phyloP scores from a whole-genome alignment of 2,113 vertebrate species.

The Glaucomys volans region DNA sequence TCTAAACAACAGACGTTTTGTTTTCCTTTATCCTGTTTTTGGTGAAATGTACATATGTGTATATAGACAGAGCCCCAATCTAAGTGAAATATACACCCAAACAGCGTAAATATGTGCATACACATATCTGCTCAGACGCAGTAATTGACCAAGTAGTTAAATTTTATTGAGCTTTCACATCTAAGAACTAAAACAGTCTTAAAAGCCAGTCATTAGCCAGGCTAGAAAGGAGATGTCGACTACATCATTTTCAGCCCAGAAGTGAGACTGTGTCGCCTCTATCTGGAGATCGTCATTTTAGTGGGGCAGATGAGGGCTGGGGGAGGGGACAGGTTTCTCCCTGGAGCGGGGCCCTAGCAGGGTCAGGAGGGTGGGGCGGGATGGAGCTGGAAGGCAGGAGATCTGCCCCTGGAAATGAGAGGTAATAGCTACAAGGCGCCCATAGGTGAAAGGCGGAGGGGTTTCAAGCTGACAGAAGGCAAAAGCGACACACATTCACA shows the following conservation, averaged over 20 bases:
- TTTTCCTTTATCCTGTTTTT: slow-evolving; percentile 69
- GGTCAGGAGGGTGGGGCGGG: not conserved
- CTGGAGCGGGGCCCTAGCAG: too few relatives aligned
- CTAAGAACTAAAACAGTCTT: not conserved
- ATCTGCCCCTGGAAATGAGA: not conserved
- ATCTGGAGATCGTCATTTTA: not conserved
- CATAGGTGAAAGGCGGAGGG: not conserved
- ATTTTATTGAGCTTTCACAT: not conserved
- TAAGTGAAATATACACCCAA: slow-evolving; percentile 59
- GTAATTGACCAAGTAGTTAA: not conserved
- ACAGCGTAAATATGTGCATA: not conserved
- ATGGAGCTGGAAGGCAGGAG: too few relatives aligned
- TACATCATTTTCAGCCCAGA: not conserved
- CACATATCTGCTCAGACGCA: not conserved
- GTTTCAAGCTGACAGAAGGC: not conserved
- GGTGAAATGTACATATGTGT: slow-evolving; percentile 69
- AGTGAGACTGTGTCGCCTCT: not conserved
- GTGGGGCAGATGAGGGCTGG: not conserved
- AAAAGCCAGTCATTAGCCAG: not conserved
- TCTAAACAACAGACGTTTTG: slow-evolving; percentile 74
- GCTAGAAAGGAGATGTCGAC: not conserved
- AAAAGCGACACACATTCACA: not conserved
- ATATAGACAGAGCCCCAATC: slow-evolving; percentile 23
- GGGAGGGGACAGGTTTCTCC: not conserved
- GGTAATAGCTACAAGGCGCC: not conserved